Conservation (phyloP, 2,113 vertebrate genomes). For the Equus quagga region DNA sequence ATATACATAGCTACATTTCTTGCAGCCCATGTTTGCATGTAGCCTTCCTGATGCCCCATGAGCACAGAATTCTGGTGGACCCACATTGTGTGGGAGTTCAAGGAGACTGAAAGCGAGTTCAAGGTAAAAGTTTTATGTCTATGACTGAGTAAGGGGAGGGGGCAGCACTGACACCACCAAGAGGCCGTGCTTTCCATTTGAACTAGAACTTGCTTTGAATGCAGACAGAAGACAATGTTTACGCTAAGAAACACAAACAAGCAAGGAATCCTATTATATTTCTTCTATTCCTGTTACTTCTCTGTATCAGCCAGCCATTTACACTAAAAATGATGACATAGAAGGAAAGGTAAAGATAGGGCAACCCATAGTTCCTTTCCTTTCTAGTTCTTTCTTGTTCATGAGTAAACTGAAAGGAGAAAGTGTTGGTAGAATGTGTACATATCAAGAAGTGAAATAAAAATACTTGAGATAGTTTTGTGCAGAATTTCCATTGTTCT, state of each 20-base stretch:
- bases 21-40: neutral
- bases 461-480: neutral
- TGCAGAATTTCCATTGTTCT: neutral
- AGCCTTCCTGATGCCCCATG: neutral
- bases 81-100: neutral
- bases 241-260: neutral
- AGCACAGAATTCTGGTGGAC: neutral
- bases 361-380: neutral
- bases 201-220: neutral
- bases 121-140: neutral
- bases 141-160: neutral
- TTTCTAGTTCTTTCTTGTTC: neutral
- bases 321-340: neutral
- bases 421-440: neutral
- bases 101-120: neutral
- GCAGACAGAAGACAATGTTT: neutral
- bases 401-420: neutral
- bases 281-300: neutral
- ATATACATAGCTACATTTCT: neutral
- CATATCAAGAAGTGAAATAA: slow-evolving; percentile 22
- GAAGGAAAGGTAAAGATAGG: neutral
- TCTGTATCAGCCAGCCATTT: neutral
- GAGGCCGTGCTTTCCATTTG: neutral
- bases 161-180: neutral
- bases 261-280: neutral